Evolutionary conservation across 1,140 invertebrate species (phyloP).

Genomic region (Drosophila repletoides): DNA sequence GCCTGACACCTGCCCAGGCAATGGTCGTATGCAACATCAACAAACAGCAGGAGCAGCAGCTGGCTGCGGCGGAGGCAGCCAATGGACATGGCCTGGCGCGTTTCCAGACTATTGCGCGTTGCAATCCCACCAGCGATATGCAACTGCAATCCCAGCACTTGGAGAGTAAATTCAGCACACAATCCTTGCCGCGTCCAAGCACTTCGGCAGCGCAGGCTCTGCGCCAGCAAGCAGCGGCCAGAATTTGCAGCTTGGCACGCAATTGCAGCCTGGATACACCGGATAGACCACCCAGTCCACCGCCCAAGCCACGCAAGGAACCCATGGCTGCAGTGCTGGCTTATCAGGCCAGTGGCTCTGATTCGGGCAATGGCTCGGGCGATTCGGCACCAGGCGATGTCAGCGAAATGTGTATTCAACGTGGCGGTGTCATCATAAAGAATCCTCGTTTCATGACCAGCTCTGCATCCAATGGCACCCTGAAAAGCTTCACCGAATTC

Average conservation of each 20-base stretch:
- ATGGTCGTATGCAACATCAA: constrained; percentile 73
- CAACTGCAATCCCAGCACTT: constrained; percentile 56
- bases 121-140: constrained; percentile 61
- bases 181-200: constrained; percentile 84
- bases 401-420: constrained; percentile 77
- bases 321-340: constrained; percentile 84
- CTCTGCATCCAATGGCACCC: constrained; percentile 84
- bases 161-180: constrained; percentile 84
- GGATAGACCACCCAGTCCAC: constrained; percentile 83
- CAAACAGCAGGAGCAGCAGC: constrained; percentile 54
- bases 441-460: constrained; percentile 84
- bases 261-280: constrained; percentile 83
- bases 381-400: constrained; percentile 88
- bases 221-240: constrained; percentile 46
- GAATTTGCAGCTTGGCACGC: constrained; percentile 81
- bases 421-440: constrained; percentile 85
- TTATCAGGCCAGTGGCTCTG: constrained; percentile 92
- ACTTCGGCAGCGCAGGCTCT: constrained; percentile 57
- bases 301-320: constrained; percentile 87
- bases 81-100: constrained; percentile 60
- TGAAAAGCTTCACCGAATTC: constrained; percentile 86
- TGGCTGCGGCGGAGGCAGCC: constrained; percentile 18
- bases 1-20: constrained; percentile 85
- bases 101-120: constrained; percentile 74
- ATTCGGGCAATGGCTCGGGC: constrained; percentile 93